These are phyloP conservation scores for Chondrilla cf. caribensis DNA, from an alignment of 37 sponge, comb jelly and placozoan species.

Conservation along the genomic window DNA sequence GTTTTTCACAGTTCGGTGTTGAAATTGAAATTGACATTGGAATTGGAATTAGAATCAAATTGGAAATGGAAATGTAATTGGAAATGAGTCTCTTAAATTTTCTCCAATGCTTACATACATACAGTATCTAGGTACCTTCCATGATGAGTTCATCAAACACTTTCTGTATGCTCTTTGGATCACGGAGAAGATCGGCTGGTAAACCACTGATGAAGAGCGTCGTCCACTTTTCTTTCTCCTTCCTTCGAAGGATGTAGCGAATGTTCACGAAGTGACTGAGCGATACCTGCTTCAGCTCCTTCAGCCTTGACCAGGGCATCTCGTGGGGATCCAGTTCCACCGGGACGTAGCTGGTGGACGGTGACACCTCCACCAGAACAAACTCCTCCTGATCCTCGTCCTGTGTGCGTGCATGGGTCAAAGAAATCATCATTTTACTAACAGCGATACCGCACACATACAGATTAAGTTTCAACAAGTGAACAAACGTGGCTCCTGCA, in stretches of 20 bases:
- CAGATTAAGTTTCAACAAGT: too few relatives aligned
- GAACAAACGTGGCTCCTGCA: too few relatives aligned
- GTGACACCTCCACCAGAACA: conserved; percentile 60
- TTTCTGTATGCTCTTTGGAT: not conserved
- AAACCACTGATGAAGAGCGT: not conserved
- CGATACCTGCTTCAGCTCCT: conserved; percentile 11
- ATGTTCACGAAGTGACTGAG: conserved; percentile 1
- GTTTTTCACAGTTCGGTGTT: too few relatives aligned
- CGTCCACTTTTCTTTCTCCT: not conserved
- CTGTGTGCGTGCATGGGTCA: conserved; percentile 16
- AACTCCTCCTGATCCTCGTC: conserved; percentile 36
- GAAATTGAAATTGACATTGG: too few relatives aligned
- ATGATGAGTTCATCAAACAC: not conserved
- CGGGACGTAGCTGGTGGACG: conserved; percentile 35
- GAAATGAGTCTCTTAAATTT: too few relatives aligned
- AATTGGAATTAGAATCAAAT: too few relatives aligned
- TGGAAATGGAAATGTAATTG: too few relatives aligned
- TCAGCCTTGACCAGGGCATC: conserved; percentile 27
- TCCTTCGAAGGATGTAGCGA: not conserved
- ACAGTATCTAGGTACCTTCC: conserved; percentile 13
- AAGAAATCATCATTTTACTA: not conserved
- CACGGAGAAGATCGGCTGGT: not conserved
- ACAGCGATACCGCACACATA: too few relatives aligned
- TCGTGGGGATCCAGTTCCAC: conserved; percentile 39
- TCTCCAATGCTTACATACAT: too few relatives aligned